Conservation (phyloP, 2,888 invertebrate species). For the Caenorhabditis virilis region DNA sequence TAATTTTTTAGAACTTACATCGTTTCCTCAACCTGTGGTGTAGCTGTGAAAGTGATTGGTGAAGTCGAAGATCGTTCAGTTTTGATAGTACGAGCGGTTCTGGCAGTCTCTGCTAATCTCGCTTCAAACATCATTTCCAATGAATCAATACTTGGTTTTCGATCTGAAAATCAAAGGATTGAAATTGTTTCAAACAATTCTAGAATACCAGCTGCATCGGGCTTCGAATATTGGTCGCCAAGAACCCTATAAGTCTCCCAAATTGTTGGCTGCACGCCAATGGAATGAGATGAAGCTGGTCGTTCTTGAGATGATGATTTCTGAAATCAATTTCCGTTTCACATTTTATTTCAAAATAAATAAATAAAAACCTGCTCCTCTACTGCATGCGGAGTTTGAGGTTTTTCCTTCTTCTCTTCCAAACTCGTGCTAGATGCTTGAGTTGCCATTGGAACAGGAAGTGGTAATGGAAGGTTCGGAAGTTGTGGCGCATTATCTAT, state of each 20-base stretch:
- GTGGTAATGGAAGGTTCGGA: slow-evolving; percentile 34
- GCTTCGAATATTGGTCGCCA: slow-evolving; percentile 56
- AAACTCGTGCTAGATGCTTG: slow-evolving; percentile 24
- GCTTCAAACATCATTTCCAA: slow-evolving; percentile 43
- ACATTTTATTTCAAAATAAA: too few relatives aligned
- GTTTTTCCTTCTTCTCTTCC: slow-evolving; percentile 14
- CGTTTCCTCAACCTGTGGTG: too few relatives aligned
- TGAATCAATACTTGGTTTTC: slow-evolving; percentile 39
- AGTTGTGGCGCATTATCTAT: slow-evolving; percentile 35
- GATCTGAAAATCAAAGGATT: slow-evolving; percentile 11
- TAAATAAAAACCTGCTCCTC: too few relatives aligned
- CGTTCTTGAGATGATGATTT: slow-evolving; percentile 25
- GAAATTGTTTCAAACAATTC: neutral
- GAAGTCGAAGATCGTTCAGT: slow-evolving; percentile 21
- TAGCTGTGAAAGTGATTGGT: slow-evolving; percentile 21
- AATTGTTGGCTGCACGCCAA: slow-evolving; percentile 61
- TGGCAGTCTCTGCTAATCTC: slow-evolving; percentile 28
- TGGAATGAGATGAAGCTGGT: slow-evolving; percentile 37
- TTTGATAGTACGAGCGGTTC: slow-evolving; percentile 16
- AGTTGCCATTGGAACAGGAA: slow-evolving; percentile 39
- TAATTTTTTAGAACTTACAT: slow-evolving; percentile 18
- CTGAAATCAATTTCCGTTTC: slow-evolving; percentile 6
- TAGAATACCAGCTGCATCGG: slow-evolving; percentile 17
- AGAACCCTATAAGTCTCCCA: slow-evolving; percentile 65
- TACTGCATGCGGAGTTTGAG: too few relatives aligned